Evolutionary conservation across 92 coral and sea anemone genomes (phyloP).

Genomic region (Heliopora coerulea): DNA sequence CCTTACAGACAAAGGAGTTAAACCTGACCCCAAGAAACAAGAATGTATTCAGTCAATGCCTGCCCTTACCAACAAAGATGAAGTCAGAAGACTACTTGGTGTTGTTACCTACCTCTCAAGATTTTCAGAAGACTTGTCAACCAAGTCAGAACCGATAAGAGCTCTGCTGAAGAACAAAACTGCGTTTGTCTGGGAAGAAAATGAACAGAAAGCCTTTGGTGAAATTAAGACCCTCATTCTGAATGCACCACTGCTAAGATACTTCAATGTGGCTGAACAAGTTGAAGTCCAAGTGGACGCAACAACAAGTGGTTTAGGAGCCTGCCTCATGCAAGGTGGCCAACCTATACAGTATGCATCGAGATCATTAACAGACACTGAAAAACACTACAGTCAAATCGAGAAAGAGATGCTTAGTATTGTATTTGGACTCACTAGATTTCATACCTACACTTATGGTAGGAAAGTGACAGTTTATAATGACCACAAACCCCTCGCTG

Average conservation of each 20-base stretch:
- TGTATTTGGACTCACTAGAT: conserved; percentile 28
- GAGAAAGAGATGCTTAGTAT: conserved; percentile 44
- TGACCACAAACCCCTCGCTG: conserved; percentile 28
- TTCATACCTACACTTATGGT: conserved; percentile 40
- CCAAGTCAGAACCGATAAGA: conserved; percentile 17
- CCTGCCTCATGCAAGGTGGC: conserved; percentile 22
- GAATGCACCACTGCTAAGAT: conserved; percentile 16
- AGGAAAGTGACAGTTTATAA: conserved; percentile 31
- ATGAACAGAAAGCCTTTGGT: conserved; percentile 31
- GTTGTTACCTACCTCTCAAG: conserved; percentile 38
- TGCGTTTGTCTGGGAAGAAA: conserved; percentile 25
- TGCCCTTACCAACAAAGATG: conserved; percentile 9
- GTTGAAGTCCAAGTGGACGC: conserved; percentile 39
- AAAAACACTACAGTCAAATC: conserved; percentile 32
- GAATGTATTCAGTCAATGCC: conserved; percentile 31
- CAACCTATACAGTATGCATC: conserved; percentile 34
- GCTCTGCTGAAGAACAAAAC: conserved; percentile 20
- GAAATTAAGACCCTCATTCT: conserved; percentile 14
- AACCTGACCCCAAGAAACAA: conserved; percentile 26
- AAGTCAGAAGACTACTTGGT: conserved; percentile 30
- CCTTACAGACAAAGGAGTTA: conserved; percentile 27
- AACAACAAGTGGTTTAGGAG: conserved; percentile 32
- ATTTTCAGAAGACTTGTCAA: conserved; percentile 25
- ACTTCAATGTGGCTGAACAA: conserved; percentile 31
- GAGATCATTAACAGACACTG: conserved; percentile 38